These are phyloP conservation scores for Caenorhabditis macrosperma DNA, from an alignment of 2,888 invertebrate genomes.

Conservation along the genomic window DNA sequence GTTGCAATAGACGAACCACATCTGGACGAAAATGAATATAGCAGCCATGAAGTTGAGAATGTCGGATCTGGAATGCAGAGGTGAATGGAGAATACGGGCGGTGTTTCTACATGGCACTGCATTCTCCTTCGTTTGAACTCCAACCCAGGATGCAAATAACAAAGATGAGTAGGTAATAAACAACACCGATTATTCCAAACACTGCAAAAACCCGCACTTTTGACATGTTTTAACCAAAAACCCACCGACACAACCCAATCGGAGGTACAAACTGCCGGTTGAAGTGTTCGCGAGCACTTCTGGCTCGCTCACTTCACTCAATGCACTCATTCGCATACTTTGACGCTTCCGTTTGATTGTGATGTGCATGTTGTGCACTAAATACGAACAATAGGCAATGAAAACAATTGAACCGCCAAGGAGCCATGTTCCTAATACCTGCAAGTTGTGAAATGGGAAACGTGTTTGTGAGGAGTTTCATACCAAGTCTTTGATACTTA, in stretches of 20 bases:
- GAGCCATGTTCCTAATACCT: conserved; percentile 65
- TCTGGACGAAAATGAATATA: conserved; percentile 68
- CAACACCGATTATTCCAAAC: conserved; percentile 70
- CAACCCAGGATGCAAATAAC: conserved; percentile 65
- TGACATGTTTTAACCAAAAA: not conserved
- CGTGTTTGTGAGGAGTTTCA: not conserved
- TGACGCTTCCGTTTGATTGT: conserved; percentile 48
- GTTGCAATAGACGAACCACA: conserved; percentile 75
- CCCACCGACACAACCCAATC: conserved; percentile 71
- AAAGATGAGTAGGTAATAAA: conserved; percentile 66
- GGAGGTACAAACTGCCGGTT: conserved; percentile 71
- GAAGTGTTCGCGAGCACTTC: conserved; percentile 68
- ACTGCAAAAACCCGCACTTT: conserved; percentile 42
- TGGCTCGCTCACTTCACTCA: conserved; percentile 42
- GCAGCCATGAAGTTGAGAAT: conserved; percentile 61
- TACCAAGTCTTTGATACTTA: conserved; percentile 65
- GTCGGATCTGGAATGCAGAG: conserved; percentile 50
- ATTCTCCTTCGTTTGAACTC: conserved; percentile 63
- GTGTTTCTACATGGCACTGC: conserved; percentile 49
- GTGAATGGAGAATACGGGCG: not conserved
- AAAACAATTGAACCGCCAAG: conserved; percentile 66
- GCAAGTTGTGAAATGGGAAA: not conserved
- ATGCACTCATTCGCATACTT: conserved; percentile 47
- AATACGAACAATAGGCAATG: conserved; percentile 63
- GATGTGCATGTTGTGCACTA: conserved; percentile 58